Base-by-base conservation (phyloP, 2,888 invertebrate genomes). In the Hydropsyche betteni region DNA sequence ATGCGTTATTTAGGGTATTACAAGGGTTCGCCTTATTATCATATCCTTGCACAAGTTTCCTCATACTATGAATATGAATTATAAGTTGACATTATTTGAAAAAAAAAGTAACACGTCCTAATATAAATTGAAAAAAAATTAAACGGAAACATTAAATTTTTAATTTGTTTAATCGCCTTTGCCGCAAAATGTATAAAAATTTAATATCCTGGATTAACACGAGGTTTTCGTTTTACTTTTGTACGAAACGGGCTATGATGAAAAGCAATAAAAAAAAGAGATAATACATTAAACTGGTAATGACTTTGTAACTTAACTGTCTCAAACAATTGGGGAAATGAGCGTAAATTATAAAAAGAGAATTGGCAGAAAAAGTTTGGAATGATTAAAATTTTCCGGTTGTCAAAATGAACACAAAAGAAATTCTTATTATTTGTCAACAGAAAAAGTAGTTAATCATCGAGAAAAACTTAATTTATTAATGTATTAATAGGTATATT, bases 251-350 rank as follows among this genome's bases (percentile, higher is more conserved):
- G 8, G 14, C 14, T 58, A 58, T 14, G 58, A 58, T 24, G 58
- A 58, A 58, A 58, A 58, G 58, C 58, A 24, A 58, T 58, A 58
- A 58, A 58, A 58, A 5, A 58, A 58, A 24, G 8, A 24, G 58
- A 58, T 58, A 58, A 58, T 58, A 24, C 58, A 58, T 58, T 16
- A 58, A 58, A 58, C 58, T 14, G 58, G 24, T 58, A 58, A 58
- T 24, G 58, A 8, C 24, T 16, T 4, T 8, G 24, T 8, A 58
- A 58, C 16, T 58, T 58, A 58, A 58, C 58, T 58, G 58, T 53
- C 53, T n/a, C 53, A n/a, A 4, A n/a, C 58, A 8, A 58, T 58
- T 24, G 58, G 24, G 16, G 58, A 58, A 58, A 58, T 58, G 24
- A 58, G 24, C 44, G 44, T 10, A 44, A 44, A 44, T 8, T 44